Evolutionary conservation across 1,140 invertebrate genomes (phyloP).

Genomic region (Platorchestia sp.): DNA sequence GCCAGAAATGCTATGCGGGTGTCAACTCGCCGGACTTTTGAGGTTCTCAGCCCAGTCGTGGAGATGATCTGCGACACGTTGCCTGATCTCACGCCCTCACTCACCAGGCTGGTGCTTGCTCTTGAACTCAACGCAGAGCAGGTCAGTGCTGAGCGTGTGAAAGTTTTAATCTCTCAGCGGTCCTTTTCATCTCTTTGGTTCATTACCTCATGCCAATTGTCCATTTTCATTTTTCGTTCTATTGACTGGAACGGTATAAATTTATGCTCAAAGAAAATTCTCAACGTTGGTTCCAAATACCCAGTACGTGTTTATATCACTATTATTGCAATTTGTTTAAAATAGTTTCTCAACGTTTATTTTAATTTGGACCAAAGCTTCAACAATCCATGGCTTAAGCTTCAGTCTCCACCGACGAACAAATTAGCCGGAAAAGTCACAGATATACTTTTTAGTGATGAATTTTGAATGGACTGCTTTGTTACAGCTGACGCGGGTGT

Average conservation of each 20-base stretch:
- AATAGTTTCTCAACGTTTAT: not conserved
- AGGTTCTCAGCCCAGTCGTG: constrained; percentile 65
- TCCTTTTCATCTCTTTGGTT: not conserved
- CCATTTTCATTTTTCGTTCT: not conserved
- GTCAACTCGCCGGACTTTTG: constrained; percentile 55
- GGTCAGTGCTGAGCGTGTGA: constrained; percentile 43
- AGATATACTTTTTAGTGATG: not conserved
- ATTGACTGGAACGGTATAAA: no score
- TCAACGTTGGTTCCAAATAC: not conserved
- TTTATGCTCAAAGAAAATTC: not conserved
- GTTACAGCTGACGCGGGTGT: constrained; percentile 63
- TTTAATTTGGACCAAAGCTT: not conserved
- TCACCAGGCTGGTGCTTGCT: constrained; percentile 65
- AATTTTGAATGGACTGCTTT: not conserved
- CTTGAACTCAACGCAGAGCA: constrained; percentile 66
- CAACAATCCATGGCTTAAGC: not conserved
- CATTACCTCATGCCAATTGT: not conserved
- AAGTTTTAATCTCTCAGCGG: not conserved
- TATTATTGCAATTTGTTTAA: not conserved
- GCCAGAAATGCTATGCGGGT: not conserved
- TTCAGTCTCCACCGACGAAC: not conserved
- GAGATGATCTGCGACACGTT: constrained; percentile 68
- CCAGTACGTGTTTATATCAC: not conserved
- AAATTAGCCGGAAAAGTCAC: not conserved
- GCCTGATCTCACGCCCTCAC: constrained; percentile 63